A percentile compares a stretch with the other conserved stretches of the same genome.
These are phyloP conservation scores for Meta bourneti DNA, from an alignment of 2,888 invertebrate genomes.

Conservation along the genomic window DNA sequence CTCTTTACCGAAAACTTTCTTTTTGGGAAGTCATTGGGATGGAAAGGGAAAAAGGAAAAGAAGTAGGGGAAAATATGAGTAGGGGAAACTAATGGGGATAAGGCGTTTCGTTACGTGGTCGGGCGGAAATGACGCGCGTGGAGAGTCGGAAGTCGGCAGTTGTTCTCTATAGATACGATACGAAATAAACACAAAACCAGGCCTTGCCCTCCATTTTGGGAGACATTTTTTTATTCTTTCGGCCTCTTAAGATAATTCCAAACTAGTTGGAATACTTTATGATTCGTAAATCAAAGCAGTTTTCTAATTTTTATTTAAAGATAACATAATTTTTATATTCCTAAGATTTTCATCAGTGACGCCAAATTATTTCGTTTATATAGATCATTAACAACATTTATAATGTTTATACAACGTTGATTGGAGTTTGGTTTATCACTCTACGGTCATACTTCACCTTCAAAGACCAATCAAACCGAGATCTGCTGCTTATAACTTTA, in stretches of 20 bases:
- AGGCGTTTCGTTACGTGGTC: slow-evolving; percentile 62
- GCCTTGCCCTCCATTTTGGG: slow-evolving; percentile 51
- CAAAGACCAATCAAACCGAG: too few relatives aligned
- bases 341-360: too few relatives aligned
- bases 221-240: not conserved
- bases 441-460: too few relatives aligned
- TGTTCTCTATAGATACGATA: slow-evolving; percentile 65
- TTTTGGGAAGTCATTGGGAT: slow-evolving; percentile 49
- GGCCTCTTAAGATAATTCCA: too few relatives aligned
- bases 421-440: too few relatives aligned
- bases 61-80: slow-evolving; percentile 50
- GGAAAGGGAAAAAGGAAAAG: slow-evolving; percentile 35
- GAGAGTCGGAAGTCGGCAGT: slow-evolving; percentile 56
- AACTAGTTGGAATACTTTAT: too few relatives aligned
- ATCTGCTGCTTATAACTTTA: too few relatives aligned
- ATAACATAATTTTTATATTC: not conserved
- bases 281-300: not conserved
- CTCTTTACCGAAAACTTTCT: slow-evolving; percentile 67
- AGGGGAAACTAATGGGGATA: slow-evolving; percentile 68
- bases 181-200: slow-evolving; percentile 16
- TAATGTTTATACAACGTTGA: too few relatives aligned
- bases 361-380: too few relatives aligned
- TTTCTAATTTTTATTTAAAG: not conserved
- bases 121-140: slow-evolving; percentile 64
- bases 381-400: too few relatives aligned